Percentiles rank a stretch among this genome's conserved stretches.
Conservation (phyloP, 2,113 vertebrate species). For the Kobus ellipsiprymnus region DNA sequence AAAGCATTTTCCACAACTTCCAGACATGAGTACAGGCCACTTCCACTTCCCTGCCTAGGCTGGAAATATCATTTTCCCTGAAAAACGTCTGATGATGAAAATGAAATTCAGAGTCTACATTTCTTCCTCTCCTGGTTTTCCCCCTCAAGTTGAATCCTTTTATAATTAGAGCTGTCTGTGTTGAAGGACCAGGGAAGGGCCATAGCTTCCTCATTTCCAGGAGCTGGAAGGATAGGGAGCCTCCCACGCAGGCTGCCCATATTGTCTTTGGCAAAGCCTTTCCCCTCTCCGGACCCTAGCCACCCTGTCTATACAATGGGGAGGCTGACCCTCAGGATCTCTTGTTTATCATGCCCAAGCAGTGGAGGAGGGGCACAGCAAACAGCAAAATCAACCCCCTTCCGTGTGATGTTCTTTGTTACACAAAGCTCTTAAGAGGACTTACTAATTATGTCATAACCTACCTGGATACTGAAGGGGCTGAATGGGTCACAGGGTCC, state of each 20-base stretch:
- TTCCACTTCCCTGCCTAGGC: slow-evolving; percentile 68
- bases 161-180: not conserved
- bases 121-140: not conserved
- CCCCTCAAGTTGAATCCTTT: not conserved
- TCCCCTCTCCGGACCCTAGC: not conserved
- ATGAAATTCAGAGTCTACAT: slow-evolving; percentile 28
- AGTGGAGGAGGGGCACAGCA: not conserved
- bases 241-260: not conserved
- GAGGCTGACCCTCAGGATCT: not conserved
- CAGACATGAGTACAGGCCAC: slow-evolving; percentile 60
- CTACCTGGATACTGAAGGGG: not conserved
- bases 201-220: not conserved
- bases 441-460: not conserved
- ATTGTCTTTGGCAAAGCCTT: not conserved
- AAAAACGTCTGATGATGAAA: slow-evolving; percentile 52
- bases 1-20: slow-evolving; percentile 68
- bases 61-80: slow-evolving; percentile 42
- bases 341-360: not conserved
- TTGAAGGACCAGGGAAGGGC: not conserved
- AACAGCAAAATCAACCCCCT: not conserved
- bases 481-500: not conserved
- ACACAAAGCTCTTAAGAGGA: not conserved
- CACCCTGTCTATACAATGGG: not conserved
- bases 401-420: not conserved
- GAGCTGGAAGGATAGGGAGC: not conserved